Conservation (phyloP, 2,888 invertebrate genomes). For the Trachelus stipa region DNA sequence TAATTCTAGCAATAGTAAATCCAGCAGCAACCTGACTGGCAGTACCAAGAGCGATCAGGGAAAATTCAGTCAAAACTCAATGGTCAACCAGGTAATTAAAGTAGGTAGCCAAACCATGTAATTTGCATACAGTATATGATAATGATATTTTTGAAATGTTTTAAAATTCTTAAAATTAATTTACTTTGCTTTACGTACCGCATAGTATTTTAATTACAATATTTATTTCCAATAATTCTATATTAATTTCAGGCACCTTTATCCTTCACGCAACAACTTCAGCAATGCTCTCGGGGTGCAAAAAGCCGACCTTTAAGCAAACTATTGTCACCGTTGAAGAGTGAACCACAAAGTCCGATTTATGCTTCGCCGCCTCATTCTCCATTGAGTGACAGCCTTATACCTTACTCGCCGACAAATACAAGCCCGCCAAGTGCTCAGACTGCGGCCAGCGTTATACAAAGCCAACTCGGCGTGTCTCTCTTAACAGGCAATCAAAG, state of each 20-base stretch:
- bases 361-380: slow-evolving; percentile 87
- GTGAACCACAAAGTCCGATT: slow-evolving; percentile 79
- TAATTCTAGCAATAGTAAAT: slow-evolving; percentile 83
- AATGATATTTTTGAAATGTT: background rate
- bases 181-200: background rate
- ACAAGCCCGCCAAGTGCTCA: slow-evolving; percentile 63
- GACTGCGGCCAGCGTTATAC: slow-evolving; percentile 62
- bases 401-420: slow-evolving; percentile 65
- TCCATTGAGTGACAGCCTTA: slow-evolving; percentile 72
- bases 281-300: slow-evolving; percentile 81
- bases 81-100: slow-evolving; percentile 62
- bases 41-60: slow-evolving; percentile 73
- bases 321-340: slow-evolving; percentile 72
- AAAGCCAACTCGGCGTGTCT: slow-evolving; percentile 62
- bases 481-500: slow-evolving; percentile 59
- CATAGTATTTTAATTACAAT: slow-evolving; percentile 21
- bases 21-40: slow-evolving; percentile 81
- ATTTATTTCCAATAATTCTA: slow-evolving; percentile 29
- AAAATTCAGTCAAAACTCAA: slow-evolving; percentile 63
- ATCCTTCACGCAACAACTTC: slow-evolving; percentile 93
- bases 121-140: background rate
- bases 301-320: slow-evolving; percentile 76
- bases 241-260: slow-evolving; percentile 71
- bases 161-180: background rate
- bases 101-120: slow-evolving; percentile 30